phyloP scores from a whole-genome alignment of 2,113 vertebrate species.

The Larimichthys polyactis region DNA sequence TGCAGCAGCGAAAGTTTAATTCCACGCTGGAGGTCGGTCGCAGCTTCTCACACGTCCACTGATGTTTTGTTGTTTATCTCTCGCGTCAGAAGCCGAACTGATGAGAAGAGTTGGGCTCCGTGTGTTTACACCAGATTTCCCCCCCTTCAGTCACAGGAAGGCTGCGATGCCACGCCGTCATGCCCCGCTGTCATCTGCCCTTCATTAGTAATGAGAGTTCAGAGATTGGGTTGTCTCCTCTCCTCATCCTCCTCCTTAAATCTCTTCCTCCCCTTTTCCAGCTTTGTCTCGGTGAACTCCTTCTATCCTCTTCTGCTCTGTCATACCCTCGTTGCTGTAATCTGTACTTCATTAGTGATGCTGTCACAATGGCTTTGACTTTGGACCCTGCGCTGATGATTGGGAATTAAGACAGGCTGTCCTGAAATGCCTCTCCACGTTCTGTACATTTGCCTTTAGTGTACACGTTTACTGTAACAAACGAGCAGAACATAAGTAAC shows the following conservation, averaged over 20 bases:
- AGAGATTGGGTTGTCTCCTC: slow-evolving; percentile 19
- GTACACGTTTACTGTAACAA: neutral
- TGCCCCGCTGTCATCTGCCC: slow-evolving; percentile 52
- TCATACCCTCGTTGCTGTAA: neutral
- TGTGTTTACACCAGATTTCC: slow-evolving; percentile 21
- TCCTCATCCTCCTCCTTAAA: slow-evolving; percentile 34
- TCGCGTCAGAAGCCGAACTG: slow-evolving; percentile 1
- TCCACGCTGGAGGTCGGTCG: slow-evolving; percentile 1
- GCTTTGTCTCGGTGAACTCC: neutral
- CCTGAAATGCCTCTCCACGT: slow-evolving; percentile 29
- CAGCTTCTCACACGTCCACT: slow-evolving; percentile 11
- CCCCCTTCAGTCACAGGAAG: neutral
- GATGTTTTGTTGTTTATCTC: slow-evolving; percentile 29
- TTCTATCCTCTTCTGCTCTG: neutral
- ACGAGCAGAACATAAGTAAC: no score
- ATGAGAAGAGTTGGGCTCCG: neutral
- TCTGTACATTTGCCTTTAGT: neutral
- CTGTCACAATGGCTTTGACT: slow-evolving; percentile 27
- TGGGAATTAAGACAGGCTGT: slow-evolving; percentile 37
- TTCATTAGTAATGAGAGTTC: slow-evolving; percentile 38
- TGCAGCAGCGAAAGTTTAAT: neutral
- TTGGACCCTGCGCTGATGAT: slow-evolving; percentile 41
- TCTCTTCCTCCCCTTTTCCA: slow-evolving; percentile 4
- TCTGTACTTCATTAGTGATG: slow-evolving; percentile 48
- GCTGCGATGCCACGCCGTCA: neutral